These are phyloP conservation scores for Leucophenga montana DNA, from an alignment of 2,888 invertebrate species.

Conservation along the genomic window DNA sequence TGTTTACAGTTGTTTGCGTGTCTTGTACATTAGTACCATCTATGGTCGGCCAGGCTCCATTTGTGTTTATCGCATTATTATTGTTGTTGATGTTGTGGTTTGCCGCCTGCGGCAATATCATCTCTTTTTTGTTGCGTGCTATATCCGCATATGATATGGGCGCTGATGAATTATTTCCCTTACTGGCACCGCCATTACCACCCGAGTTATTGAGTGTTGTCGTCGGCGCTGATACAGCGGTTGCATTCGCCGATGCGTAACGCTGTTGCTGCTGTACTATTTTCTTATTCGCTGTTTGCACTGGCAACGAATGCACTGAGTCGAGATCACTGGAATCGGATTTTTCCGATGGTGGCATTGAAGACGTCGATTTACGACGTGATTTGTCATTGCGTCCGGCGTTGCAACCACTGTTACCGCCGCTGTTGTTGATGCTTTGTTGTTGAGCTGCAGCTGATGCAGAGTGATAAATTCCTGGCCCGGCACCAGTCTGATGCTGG, in stretches of 20 bases:
- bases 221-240: neutral
- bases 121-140: constrained; percentile 75
- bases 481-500: constrained; percentile 18
- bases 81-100: constrained; percentile 41
- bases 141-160: constrained; percentile 86
- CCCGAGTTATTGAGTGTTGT: constrained; percentile 30
- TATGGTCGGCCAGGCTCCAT: constrained; percentile 9
- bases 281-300: constrained; percentile 73
- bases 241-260: constrained; percentile 3
- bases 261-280: constrained; percentile 47
- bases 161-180: constrained; percentile 44
- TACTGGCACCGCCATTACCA: constrained; percentile 30
- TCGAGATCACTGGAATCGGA: constrained; percentile 88
- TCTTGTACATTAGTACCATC: neutral
- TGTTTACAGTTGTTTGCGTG: neutral
- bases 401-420: constrained; percentile 28
- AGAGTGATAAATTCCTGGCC: constrained; percentile 22
- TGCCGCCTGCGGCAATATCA: constrained; percentile 45
- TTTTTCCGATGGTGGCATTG: constrained; percentile 87
- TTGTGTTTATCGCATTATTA: constrained; percentile 34
- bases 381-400: constrained; percentile 62
- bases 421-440: constrained; percentile 35
- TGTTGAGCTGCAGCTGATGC: constrained; percentile 20
- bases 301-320: constrained; percentile 88
- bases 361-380: constrained; percentile 82